Evolutionary conservation across 2,797 vertebrate genomes (phyloP).

Genomic region (Hypotaenidia philippensis): DNA sequence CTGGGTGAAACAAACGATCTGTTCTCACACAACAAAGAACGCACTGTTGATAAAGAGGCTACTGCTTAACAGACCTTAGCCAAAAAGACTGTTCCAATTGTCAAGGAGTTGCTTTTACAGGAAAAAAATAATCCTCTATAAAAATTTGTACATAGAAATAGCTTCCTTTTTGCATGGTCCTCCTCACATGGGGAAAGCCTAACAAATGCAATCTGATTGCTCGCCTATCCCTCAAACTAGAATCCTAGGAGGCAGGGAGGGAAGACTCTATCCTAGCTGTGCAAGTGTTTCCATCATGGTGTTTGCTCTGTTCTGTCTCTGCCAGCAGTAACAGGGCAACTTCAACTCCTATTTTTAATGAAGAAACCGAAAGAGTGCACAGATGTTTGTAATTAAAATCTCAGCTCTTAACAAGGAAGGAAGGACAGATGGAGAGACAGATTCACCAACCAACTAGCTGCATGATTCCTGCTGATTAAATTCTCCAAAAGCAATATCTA

Average conservation of each 20-base stretch:
- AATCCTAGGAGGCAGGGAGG: neutral
- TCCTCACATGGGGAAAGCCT: neutral
- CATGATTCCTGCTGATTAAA: slow-evolving; percentile 4
- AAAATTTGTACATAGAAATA: neutral
- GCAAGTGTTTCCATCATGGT: neutral
- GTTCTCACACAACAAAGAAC: neutral
- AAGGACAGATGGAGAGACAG: slow-evolving; percentile 58
- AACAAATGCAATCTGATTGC: neutral
- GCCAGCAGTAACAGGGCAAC: slow-evolving; percentile 4
- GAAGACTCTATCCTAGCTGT: neutral
- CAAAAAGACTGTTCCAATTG: neutral
- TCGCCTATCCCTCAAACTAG: neutral
- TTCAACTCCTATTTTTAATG: slow-evolving; percentile 38
- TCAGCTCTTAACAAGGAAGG: slow-evolving; percentile 48
- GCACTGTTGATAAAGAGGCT: neutral
- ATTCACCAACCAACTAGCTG: slow-evolving; percentile 45
- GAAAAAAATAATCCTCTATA: neutral
- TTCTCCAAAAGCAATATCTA: neutral
- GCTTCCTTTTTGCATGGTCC: neutral
- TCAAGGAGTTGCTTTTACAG: neutral
- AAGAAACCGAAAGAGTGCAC: slow-evolving; percentile 12
- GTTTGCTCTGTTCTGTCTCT: slow-evolving; percentile 12
- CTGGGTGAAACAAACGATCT: neutral
- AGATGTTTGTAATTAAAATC: slow-evolving; percentile 69
- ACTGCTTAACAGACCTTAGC: neutral